Evolutionary conservation across 2,113 vertebrate genomes (phyloP).

Genomic region (Hemibagrus wyckioides): DNA sequence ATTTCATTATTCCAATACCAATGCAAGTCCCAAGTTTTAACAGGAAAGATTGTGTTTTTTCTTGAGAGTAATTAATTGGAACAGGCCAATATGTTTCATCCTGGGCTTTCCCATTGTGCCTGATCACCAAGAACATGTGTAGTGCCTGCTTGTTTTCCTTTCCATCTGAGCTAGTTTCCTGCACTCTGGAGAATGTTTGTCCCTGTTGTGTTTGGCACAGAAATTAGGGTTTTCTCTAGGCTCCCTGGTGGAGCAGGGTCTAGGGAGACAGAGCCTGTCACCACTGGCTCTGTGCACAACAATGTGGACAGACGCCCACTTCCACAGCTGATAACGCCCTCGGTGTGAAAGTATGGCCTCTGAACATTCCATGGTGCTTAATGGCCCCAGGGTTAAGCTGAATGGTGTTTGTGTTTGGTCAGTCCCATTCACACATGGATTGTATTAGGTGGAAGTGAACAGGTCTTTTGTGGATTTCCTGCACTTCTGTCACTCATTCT

Average conservation of each 20-base stretch:
- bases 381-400: constrained; percentile 56
- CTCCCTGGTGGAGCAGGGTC: constrained; percentile 27
- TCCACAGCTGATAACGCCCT: constrained; percentile 69
- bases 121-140: constrained; percentile 41
- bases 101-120: constrained; percentile 41
- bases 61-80: constrained; percentile 34
- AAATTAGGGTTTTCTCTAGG: constrained; percentile 44
- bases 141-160: constrained; percentile 56
- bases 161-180: constrained; percentile 62
- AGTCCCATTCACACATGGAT: constrained; percentile 38
- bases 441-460: constrained; percentile 53
- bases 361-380: constrained; percentile 66
- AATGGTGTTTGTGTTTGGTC: constrained; percentile 65
- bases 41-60: not conserved
- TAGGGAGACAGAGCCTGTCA: constrained; percentile 15
- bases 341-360: constrained; percentile 59
- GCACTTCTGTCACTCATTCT: constrained; percentile 48
- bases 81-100: constrained; percentile 14
- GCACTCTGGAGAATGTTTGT: constrained; percentile 47
- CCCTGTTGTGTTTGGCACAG: constrained; percentile 65
- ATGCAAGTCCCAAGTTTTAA: not conserved
- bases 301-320: constrained; percentile 65
- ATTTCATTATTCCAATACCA: not conserved
- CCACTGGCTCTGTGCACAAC: constrained; percentile 56
- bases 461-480: constrained; percentile 59